Percentiles rank a stretch among this genome's conserved stretches.
Conservation (phyloP, 1,140 invertebrate species). For the Coptotermes formosanus region DNA sequence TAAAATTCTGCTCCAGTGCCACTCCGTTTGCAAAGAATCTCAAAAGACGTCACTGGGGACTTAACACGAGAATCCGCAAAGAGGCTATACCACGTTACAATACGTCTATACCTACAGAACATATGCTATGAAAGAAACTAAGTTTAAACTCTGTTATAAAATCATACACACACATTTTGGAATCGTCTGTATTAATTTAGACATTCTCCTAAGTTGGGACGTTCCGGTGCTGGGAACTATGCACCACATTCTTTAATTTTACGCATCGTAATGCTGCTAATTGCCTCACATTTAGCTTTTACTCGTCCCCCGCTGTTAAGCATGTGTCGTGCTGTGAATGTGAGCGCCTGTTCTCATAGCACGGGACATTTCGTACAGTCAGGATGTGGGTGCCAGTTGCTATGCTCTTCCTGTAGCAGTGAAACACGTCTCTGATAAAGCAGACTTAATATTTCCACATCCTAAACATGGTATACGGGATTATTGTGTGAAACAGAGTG, state of each 20-base stretch:
- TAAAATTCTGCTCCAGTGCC: too few species aligned
- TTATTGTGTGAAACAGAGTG: background rate
- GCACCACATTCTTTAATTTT: slow-evolving; percentile 4
- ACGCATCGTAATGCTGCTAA: background rate
- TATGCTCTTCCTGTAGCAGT: background rate
- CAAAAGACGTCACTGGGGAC: too few species aligned
- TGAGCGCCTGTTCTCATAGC: background rate
- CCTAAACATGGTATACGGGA: background rate
- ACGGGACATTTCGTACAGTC: background rate
- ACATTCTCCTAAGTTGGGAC: background rate
- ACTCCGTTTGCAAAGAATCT: too few species aligned
- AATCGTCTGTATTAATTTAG: slow-evolving; percentile 4
- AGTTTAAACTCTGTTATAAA: background rate
- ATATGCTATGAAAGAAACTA: too few species aligned
- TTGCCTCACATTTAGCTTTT: slow-evolving; percentile 9
- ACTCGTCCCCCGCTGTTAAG: background rate
- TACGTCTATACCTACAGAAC: too few species aligned
- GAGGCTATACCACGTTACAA: too few species aligned
- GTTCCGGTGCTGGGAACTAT: background rate
- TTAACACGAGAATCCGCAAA: too few species aligned
- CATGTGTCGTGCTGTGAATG: background rate
- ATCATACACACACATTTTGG: background rate
- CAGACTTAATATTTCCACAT: background rate
- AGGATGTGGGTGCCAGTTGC: background rate
- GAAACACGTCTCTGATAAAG: background rate